phyloP scores from a whole-genome alignment of 2,113 vertebrate genomes.

The Phrynosoma platyrhinos region DNA sequence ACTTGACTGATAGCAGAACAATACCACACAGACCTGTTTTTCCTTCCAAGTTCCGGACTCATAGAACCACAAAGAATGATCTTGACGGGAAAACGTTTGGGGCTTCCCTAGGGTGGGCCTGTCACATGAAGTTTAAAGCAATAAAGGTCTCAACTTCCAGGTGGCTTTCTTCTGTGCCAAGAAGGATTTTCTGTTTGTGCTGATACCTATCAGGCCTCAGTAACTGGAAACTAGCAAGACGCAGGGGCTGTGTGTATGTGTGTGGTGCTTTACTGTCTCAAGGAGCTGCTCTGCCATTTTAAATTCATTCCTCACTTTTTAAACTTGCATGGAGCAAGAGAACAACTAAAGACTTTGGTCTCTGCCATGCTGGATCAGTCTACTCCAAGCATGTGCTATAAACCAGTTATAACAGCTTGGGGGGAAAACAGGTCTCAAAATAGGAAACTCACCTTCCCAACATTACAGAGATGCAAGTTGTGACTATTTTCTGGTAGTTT shows the following conservation, averaged over 20 bases:
- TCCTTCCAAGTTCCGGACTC: background rate
- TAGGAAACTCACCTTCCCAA: background rate
- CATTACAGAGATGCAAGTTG: too few relatives aligned
- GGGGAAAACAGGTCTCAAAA: background rate
- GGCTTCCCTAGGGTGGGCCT: background rate
- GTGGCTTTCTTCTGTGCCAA: background rate
- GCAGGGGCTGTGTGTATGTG: background rate
- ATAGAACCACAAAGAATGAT: conserved; percentile 17
- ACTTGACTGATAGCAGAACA: background rate
- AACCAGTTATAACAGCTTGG: background rate
- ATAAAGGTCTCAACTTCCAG: background rate
- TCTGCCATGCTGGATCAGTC: background rate
- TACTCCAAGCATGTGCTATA: background rate
- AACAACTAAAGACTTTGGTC: background rate
- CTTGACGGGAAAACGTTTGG: background rate
- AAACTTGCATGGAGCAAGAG: background rate
- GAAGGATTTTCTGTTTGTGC: background rate
- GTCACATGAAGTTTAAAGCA: background rate
- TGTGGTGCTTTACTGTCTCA: background rate
- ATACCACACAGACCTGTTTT: background rate
- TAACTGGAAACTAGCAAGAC: background rate
- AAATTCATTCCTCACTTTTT: background rate
- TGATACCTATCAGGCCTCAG: background rate
- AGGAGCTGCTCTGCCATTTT: background rate
- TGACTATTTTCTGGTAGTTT: background rate